Conservation (phyloP, 1,140 invertebrate genomes). For the Triops longicaudatus region DNA sequence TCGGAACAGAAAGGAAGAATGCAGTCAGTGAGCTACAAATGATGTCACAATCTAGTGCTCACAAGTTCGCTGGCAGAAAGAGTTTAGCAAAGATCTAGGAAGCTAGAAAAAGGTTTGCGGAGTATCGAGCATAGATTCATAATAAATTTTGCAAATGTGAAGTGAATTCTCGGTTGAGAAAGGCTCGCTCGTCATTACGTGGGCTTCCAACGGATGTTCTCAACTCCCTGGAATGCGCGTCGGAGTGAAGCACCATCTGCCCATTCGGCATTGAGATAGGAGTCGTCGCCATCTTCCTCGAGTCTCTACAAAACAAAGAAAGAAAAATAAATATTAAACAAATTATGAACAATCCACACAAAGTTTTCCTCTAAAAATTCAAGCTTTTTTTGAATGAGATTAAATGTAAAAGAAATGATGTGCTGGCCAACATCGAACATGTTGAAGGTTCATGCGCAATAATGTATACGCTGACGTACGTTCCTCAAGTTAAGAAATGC, state of each 20-base stretch:
- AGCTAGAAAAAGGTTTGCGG: background rate
- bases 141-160: conserved; percentile 2
- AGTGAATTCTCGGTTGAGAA: conserved; percentile 7
- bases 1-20: background rate
- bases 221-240: conserved; percentile 26
- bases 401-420: background rate
- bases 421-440: background rate
- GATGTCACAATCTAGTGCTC: background rate
- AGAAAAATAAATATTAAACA: too few relatives aligned
- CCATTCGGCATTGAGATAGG: conserved; percentile 19
- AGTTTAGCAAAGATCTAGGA: conserved; percentile 11
- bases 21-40: background rate
- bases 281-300: conserved; percentile 21
- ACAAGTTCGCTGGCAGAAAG: background rate
- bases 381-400: background rate
- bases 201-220: conserved; percentile 24
- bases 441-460: background rate
- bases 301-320: conserved; percentile 22
- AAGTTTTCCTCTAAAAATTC: background rate
- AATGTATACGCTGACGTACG: background rate
- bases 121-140: background rate
- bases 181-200: background rate
- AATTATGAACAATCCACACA: too few relatives aligned
- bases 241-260: conserved; percentile 17
- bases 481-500: background rate